Conservation (phyloP, 1,140 invertebrate species). For the Cherax destructor region DNA sequence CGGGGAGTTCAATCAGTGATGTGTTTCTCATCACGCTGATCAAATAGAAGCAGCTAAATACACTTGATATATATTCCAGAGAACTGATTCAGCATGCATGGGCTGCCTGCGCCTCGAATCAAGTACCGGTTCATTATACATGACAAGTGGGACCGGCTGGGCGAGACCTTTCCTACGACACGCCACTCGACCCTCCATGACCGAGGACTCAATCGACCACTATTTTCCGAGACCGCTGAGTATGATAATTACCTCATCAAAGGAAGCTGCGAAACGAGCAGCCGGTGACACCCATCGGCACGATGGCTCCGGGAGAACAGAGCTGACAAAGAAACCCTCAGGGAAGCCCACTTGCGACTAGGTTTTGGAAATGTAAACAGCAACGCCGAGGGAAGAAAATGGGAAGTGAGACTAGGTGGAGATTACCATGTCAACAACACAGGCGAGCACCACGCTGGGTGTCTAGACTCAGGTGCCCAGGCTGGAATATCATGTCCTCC, state of each 20-base stretch:
- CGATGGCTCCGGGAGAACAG: not conserved
- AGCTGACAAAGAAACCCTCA: not conserved
- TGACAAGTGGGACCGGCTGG: not conserved
- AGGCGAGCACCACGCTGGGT: not conserved
- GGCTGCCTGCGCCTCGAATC: constrained; percentile 20
- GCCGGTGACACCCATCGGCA: not conserved
- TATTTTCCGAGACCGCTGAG: not conserved
- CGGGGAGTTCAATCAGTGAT: constrained; percentile 17
- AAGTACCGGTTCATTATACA: constrained; percentile 37
- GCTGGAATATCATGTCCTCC: not conserved
- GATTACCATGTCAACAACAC: not conserved
- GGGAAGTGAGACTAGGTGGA: not conserved
- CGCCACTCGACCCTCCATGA: not conserved
- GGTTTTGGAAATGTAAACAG: not conserved
- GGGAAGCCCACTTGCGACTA: too few relatives aligned
- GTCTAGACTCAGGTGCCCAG: not conserved
- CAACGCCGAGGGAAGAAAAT: not conserved
- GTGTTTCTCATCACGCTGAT: constrained; percentile 29
- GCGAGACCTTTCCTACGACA: not conserved
- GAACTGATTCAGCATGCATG: constrained; percentile 33
- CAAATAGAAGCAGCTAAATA: constrained; percentile 18
- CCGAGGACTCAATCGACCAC: not conserved
- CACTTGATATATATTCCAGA: constrained; percentile 12
- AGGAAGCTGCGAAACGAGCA: not conserved
- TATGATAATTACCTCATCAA: not conserved